These are phyloP conservation scores for Lacanobia wlatinum DNA, from an alignment of 2,888 invertebrate genomes.

Conservation along the genomic window DNA sequence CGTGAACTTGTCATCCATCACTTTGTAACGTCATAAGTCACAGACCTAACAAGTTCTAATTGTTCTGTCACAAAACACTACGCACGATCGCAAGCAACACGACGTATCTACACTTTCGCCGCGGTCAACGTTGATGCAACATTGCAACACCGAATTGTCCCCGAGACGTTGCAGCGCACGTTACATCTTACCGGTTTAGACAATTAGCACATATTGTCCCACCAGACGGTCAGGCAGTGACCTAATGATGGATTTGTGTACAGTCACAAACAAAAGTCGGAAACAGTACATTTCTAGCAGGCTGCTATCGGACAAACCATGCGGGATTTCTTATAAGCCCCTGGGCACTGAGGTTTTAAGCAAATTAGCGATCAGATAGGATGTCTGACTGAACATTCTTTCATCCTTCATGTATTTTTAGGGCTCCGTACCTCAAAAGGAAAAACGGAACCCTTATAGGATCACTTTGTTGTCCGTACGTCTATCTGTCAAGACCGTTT, in stretches of 20 bases:
- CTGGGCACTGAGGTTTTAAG: not conserved
- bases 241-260: slow-evolving; percentile 68
- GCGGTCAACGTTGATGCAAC: slow-evolving; percentile 71
- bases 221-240: slow-evolving; percentile 55
- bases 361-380: not conserved
- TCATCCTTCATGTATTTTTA: not conserved
- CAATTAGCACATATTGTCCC: slow-evolving; percentile 72
- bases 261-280: slow-evolving; percentile 32
- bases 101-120: slow-evolving; percentile 72
- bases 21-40: slow-evolving; percentile 50
- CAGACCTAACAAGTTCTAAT: slow-evolving; percentile 73
- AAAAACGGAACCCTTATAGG: too few species aligned
- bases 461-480: too few species aligned
- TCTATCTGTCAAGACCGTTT: too few species aligned
- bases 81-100: slow-evolving; percentile 54
- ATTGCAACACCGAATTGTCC: slow-evolving; percentile 69
- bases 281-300: not conserved
- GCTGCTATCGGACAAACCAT: not conserved
- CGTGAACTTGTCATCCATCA: slow-evolving; percentile 11
- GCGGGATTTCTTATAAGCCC: not conserved
- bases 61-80: slow-evolving; percentile 75
- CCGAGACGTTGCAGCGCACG: slow-evolving; percentile 44
- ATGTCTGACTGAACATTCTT: not conserved
- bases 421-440: too few species aligned
- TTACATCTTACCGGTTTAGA: slow-evolving; percentile 56